Percentiles rank a stretch among this genome's conserved stretches.
Evolutionary conservation across 2,113 vertebrate species (phyloP).

Genomic region (Chrysochloris asiatica): DNA sequence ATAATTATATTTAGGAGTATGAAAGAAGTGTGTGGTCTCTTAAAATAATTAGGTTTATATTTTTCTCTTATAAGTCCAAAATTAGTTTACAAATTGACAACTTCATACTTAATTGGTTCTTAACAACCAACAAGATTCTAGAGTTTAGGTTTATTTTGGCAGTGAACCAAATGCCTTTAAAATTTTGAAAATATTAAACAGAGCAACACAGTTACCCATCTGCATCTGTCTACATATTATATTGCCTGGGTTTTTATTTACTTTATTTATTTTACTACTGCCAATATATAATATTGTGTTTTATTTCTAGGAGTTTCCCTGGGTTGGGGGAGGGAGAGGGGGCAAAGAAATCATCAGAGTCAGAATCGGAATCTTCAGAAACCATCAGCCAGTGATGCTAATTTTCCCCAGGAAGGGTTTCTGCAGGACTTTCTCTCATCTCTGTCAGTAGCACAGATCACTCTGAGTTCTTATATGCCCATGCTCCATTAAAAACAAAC

Average conservation of each 20-base stretch:
- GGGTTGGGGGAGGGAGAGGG: no score
- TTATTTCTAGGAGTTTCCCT: background rate
- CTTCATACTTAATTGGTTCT: slow-evolving; percentile 57
- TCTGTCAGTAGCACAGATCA: background rate
- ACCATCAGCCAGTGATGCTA: background rate
- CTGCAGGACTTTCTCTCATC: background rate
- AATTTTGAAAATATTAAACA: slow-evolving; percentile 51
- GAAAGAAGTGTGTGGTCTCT: slow-evolving; percentile 33
- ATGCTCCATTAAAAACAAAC: background rate
- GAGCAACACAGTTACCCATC: background rate
- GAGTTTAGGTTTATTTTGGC: slow-evolving; percentile 41
- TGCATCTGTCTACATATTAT: background rate
- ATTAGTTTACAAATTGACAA: slow-evolving; percentile 66
- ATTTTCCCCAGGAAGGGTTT: background rate
- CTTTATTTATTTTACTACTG: slow-evolving; percentile 7
- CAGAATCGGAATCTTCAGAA: slow-evolving; percentile 17
- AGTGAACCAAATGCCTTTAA: slow-evolving; percentile 14
- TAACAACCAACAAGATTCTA: slow-evolving; percentile 60
- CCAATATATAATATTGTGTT: slow-evolving; percentile 7
- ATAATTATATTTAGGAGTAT: slow-evolving; percentile 51
- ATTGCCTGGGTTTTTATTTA: slow-evolving; percentile 14
- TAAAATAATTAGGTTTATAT: slow-evolving; percentile 69
- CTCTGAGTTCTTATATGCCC: background rate
- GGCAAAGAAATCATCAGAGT: background rate
- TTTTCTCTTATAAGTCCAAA: slow-evolving; percentile 57